Evolutionary conservation across 2,888 invertebrate species (phyloP).

Genomic region (Antitype chi): DNA sequence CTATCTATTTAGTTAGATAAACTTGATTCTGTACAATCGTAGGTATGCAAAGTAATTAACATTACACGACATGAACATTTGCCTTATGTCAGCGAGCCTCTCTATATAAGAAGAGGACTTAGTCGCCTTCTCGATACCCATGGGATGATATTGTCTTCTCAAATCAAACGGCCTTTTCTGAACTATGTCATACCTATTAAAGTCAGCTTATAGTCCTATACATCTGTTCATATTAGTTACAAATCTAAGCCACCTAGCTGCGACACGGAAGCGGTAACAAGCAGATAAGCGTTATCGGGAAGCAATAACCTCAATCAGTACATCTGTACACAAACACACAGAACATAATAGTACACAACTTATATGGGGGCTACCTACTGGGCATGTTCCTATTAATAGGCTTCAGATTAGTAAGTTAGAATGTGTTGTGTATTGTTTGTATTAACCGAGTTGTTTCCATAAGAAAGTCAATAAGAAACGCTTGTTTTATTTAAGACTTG

Average conservation of each 20-base stretch:
- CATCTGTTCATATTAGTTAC: not conserved
- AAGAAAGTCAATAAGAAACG: not conserved
- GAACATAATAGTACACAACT: slow-evolving; percentile 38
- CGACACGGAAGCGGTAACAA: slow-evolving; percentile 53
- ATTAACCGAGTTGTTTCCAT: not conserved
- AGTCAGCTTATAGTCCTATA: not conserved
- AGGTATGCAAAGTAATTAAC: no score
- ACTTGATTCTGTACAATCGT: no score
- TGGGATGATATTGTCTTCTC: not conserved
- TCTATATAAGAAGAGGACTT: not conserved
- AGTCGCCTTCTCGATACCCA: no score
- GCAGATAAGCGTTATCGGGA: slow-evolving; percentile 59
- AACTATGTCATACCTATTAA: not conserved
- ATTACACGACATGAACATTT: no score
- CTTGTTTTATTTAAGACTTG: not conserved
- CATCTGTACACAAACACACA: slow-evolving; percentile 37
- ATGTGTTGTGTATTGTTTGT: slow-evolving; percentile 18
- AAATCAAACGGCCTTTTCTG: not conserved
- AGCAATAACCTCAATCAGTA: slow-evolving; percentile 61
- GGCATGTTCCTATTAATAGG: slow-evolving; percentile 40
- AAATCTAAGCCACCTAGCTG: slow-evolving; percentile 37
- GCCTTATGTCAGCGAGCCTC: no score
- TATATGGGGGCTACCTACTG: slow-evolving; percentile 20
- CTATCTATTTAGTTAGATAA: no score
- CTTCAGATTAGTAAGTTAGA: slow-evolving; percentile 17